These are phyloP conservation scores for Andrena bicolor DNA, from an alignment of 2,888 invertebrate genomes.

Conservation along the genomic window DNA sequence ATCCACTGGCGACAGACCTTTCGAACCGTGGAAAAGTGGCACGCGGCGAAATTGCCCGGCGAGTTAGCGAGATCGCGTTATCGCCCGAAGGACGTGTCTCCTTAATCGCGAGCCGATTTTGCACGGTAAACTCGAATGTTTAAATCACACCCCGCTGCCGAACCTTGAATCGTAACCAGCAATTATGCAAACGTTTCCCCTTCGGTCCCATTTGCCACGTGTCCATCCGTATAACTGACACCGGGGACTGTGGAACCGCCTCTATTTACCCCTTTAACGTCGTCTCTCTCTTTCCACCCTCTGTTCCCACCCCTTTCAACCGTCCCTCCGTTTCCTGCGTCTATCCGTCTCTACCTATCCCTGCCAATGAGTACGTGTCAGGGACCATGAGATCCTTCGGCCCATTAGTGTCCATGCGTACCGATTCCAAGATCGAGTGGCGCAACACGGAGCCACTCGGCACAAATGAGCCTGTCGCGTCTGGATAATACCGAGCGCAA, in stretches of 20 bases:
- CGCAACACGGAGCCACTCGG: constrained; percentile 70
- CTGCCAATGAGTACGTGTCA: constrained; percentile 71
- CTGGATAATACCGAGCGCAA: constrained; percentile 73
- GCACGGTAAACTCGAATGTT: constrained; percentile 19
- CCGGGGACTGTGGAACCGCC: constrained; percentile 6
- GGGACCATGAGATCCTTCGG: constrained; percentile 72
- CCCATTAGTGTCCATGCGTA: constrained; percentile 74
- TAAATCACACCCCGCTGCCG: background rate
- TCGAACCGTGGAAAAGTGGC: background rate
- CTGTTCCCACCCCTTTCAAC: background rate
- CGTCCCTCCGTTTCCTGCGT: background rate
- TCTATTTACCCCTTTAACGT: constrained; percentile 44
- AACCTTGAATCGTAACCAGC: constrained; percentile 39
- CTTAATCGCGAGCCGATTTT: constrained; percentile 24
- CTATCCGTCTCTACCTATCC: constrained; percentile 50
- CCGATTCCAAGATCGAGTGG: constrained; percentile 75
- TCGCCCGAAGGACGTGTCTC: constrained; percentile 3
- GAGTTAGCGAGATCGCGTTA: constrained; percentile 8
- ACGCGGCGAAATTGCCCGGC: background rate
- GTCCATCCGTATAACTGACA: constrained; percentile 53
- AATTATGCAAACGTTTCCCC: constrained; percentile 60
- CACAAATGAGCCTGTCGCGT: constrained; percentile 76
- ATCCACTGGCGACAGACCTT: background rate
- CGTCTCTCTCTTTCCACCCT: background rate
- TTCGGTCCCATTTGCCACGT: constrained; percentile 1